phyloP scores from a whole-genome alignment of 1,140 invertebrate species.

The Bicyclus anynana region DNA sequence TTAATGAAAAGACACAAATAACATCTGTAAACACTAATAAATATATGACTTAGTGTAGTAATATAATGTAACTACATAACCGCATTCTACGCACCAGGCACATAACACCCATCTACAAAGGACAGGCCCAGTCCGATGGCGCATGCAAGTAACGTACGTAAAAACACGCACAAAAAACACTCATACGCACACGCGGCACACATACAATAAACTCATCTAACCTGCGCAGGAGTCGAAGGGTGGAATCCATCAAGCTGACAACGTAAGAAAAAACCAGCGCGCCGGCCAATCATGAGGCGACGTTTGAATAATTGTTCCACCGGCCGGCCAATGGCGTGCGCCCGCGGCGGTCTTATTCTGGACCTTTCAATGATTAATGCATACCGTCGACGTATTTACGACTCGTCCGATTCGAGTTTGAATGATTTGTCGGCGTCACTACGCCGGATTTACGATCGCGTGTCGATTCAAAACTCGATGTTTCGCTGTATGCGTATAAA shows the following conservation, averaged over 20 bases:
- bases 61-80: no score
- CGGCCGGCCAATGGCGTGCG: constrained; percentile 53
- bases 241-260: constrained; percentile 61
- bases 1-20: no score
- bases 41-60: no score
- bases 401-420: constrained; percentile 52
- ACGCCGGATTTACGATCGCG: constrained; percentile 58
- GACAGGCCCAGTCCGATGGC: background rate
- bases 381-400: constrained; percentile 52
- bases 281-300: constrained; percentile 46
- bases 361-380: constrained; percentile 62
- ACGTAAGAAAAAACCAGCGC: constrained; percentile 48
- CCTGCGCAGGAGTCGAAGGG: constrained; percentile 65
- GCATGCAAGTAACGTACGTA: constrained; percentile 5
- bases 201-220: constrained; percentile 23
- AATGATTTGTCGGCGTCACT: constrained; percentile 64
- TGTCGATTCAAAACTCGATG: constrained; percentile 31
- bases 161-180: constrained; percentile 26
- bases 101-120: background rate
- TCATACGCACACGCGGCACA: constrained; percentile 23
- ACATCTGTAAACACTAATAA: no score
- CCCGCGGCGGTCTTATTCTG: constrained; percentile 46
- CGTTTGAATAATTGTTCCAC: constrained; percentile 69
- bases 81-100: background rate
- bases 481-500: constrained; percentile 1